Conservation (phyloP, 2,113 vertebrate genomes). For the Nycticryphes semicollaris region DNA sequence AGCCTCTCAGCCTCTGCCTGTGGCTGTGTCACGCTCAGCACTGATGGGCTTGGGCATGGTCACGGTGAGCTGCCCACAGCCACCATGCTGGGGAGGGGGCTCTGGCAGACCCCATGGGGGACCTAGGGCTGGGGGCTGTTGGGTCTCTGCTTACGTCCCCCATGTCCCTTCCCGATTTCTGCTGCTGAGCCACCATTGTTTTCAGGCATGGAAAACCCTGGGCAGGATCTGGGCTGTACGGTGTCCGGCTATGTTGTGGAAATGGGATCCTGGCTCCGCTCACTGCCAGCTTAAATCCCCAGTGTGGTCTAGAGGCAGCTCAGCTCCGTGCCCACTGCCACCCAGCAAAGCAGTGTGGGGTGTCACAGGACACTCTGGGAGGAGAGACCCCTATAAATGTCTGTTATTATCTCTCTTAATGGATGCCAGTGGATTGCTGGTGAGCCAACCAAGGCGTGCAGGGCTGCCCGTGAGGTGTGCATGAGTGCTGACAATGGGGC, state of each 20-base stretch:
- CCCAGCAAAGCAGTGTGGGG: not conserved
- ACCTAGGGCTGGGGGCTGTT: not conserved
- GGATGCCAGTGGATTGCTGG: not conserved
- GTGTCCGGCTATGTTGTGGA: rapidly evolving
- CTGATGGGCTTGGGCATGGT: not conserved
- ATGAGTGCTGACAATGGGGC: not conserved
- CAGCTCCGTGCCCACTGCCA: rapidly evolving
- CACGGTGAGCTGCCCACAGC: not conserved
- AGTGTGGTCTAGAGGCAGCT: rapidly evolving
- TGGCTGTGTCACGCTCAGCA: rapidly evolving
- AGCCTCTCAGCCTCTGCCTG: not conserved
- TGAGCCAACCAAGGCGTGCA: rapidly evolving
- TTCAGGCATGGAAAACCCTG: rapidly evolving
- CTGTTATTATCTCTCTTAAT: rapidly evolving
- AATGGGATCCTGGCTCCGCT: not conserved
- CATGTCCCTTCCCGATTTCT: rapidly evolving
- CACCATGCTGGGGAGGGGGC: not conserved
- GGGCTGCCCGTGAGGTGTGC: not conserved
- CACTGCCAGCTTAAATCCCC: rapidly evolving
- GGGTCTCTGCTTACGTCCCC: not conserved
- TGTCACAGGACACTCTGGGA: rapidly evolving
- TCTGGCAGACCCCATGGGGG: not conserved
- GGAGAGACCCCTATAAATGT: not conserved
- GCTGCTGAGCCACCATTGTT: rapidly evolving
- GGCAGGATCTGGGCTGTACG: rapidly evolving